Evolutionary conservation across 1,140 invertebrate genomes (phyloP), one percentile per base, ranked within the genome.

Genomic region (Coptotermes formosanus): DNA sequence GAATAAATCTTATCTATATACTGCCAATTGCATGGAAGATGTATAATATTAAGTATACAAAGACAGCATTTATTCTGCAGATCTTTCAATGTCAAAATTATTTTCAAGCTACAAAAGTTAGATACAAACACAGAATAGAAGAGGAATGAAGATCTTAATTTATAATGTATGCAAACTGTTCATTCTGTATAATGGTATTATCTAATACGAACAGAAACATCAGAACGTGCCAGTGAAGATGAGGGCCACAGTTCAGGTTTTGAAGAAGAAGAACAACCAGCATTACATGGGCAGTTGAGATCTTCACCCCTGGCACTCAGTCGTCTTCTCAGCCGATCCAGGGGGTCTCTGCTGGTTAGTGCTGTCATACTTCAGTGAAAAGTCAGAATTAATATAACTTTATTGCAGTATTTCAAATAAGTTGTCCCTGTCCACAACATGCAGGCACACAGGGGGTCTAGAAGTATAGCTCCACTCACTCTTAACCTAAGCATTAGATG

Each of bases 231-330:
- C 14, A 87, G 91, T 44, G 93, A 94, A 81, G 94, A 94, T 87
- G 94, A 94, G 69, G 93, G 93, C 11, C 93, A 92, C 3, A 91
- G 92, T 87, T 93, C 93, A 14, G 93, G 93, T 30, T 92, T 93
- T 38, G 94, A 94, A 86, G 93, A 94, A 85, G 93, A 94, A 43
- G 91, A 91, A 82, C 44, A 86, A 44, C 38, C 75, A 44, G 16
- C 48, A 25, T 84, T 75, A 89, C 91, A 45, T 93, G 91, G 86
- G 83, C 92, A 21, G 91, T 2, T 91, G 91, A 89, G 92, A 91
- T 90, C 91, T 16, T 92, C 92, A 30, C 91, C 93, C n/a, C 88
- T 93, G 9, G 92, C 91, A 23, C 88, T 94, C n/a, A 92, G 92
- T 87, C 91, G 92, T n/a, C 90, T 94, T 43, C 87, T 94, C 0